A percentile compares a stretch with the other conserved stretches of the same genome.
Conservation (phyloP, 2,113 vertebrate species). For the Progne subis region DNA sequence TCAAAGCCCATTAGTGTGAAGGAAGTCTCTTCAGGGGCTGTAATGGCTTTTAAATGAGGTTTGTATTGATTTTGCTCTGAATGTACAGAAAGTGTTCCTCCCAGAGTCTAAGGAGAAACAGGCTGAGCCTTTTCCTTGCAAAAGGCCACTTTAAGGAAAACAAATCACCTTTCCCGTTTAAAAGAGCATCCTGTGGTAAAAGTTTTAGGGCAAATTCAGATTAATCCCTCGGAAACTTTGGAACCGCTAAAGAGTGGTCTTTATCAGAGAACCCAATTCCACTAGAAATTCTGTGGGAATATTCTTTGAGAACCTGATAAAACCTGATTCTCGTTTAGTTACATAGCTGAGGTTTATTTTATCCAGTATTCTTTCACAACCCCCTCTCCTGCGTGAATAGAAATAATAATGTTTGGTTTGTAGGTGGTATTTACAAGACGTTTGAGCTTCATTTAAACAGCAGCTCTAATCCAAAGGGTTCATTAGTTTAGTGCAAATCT, state of each 20-base stretch:
- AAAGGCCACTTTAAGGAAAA: background rate
- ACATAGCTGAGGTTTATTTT: background rate
- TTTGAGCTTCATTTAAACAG: background rate
- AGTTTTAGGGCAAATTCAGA: background rate
- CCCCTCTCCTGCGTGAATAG: background rate
- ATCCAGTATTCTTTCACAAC: background rate
- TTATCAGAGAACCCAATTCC: background rate
- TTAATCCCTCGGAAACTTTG: background rate
- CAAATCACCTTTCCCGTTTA: background rate
- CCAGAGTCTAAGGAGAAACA: background rate
- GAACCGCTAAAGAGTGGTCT: background rate
- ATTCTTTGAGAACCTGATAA: background rate
- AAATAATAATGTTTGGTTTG: background rate
- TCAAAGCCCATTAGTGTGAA: background rate
- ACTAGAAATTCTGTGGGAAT: background rate
- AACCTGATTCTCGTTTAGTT: background rate
- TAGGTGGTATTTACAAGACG: background rate
- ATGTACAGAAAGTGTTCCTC: background rate
- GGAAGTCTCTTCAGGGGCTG: background rate
- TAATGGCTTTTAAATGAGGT: conserved; percentile 30
- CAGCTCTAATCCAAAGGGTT: background rate
- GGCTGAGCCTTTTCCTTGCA: background rate
- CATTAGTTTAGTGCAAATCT: background rate
- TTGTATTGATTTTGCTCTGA: conserved; percentile 32
- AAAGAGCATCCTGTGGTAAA: background rate